Conservation (phyloP, 2,797 vertebrate genomes). For the Lepidocolaptes lacrymiger region DNA sequence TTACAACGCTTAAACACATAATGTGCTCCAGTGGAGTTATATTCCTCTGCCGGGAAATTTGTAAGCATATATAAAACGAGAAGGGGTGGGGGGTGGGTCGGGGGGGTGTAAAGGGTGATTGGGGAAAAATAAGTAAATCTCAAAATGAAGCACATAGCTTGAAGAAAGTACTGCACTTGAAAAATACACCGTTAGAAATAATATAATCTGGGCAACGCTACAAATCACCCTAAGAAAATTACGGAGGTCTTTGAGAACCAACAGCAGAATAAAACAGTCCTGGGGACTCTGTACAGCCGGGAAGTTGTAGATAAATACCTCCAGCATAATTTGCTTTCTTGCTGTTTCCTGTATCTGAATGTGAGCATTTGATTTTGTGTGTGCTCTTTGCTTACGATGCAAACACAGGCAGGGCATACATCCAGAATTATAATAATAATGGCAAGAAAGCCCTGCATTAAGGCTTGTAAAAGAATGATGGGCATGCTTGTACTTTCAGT, state of each 20-base stretch:
- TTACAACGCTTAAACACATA: rapidly evolving
- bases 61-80: not conserved
- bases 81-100: not conserved
- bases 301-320: not conserved
- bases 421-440: not conserved
- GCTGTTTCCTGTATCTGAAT: not conserved
- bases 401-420: not conserved
- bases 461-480: not conserved
- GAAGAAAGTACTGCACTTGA: not conserved
- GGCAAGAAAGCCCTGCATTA: not conserved
- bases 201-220: not conserved
- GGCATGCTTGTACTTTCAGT: not conserved
- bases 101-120: not conserved
- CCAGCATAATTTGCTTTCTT: not conserved
- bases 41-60: not conserved
- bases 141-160: not conserved
- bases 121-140: not conserved
- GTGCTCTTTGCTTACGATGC: not conserved
- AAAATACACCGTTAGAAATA: rapidly evolving
- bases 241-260: not conserved
- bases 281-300: not conserved
- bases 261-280: not conserved
- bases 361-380: not conserved
- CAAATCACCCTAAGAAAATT: not conserved
- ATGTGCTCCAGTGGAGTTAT: not conserved